Evolutionary conservation across 2,113 vertebrate genomes (phyloP).

Genomic region (Notothenia coriiceps): DNA sequence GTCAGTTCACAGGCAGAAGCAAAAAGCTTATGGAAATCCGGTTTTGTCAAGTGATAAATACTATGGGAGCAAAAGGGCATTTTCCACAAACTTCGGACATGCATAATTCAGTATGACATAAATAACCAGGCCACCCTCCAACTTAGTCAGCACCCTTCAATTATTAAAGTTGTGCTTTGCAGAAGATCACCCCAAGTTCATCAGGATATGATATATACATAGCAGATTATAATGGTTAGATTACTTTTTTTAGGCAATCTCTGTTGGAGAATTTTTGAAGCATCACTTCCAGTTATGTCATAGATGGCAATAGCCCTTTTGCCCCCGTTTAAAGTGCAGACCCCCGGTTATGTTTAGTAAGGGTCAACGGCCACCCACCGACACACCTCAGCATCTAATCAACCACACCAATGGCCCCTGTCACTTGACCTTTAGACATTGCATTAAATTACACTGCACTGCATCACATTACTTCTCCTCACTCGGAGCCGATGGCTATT

Average conservation of each 20-base stretch:
- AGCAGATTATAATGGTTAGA: neutral
- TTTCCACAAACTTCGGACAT: constrained; percentile 62
- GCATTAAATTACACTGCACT: constrained; percentile 37
- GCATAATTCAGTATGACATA: constrained; percentile 65
- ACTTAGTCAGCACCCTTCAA: constrained; percentile 59
- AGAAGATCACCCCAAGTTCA: constrained; percentile 47
- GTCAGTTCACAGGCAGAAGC: neutral
- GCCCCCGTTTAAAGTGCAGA: neutral
- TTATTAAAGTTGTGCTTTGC: constrained; percentile 56
- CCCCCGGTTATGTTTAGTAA: constrained; percentile 7
- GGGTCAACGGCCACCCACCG: constrained; percentile 4
- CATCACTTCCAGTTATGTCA: neutral
- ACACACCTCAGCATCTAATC: constrained; percentile 38
- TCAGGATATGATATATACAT: constrained; percentile 29
- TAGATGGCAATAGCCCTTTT: neutral
- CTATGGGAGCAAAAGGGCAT: constrained; percentile 38
- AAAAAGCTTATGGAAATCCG: constrained; percentile 31
- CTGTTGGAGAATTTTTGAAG: neutral
- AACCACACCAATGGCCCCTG: constrained; percentile 10
- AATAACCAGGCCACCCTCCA: constrained; percentile 53
- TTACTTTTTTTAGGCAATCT: neutral
- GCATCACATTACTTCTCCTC: constrained; percentile 44
- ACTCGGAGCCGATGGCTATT: constrained; percentile 35
- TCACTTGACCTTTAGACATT: constrained; percentile 46
- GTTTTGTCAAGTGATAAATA: constrained; percentile 54